A percentile compares a stretch with the other conserved stretches of the same genome.
These are phyloP conservation scores for Procavia capensis DNA, from an alignment of 2,113 vertebrate species.

Conservation along the genomic window DNA sequence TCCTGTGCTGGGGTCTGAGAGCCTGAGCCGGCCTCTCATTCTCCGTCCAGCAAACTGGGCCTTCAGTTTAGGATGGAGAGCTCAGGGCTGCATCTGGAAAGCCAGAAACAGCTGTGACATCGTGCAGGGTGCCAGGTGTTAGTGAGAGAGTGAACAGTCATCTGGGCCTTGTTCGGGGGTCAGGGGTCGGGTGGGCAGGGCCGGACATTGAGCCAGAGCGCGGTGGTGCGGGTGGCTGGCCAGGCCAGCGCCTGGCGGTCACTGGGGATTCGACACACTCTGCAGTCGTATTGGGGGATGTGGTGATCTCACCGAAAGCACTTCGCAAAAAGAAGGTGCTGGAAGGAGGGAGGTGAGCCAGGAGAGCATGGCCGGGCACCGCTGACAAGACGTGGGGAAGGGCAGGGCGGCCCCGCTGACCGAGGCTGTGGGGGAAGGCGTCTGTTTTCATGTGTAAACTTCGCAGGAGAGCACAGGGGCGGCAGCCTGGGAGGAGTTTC, in stretches of 20 bases:
- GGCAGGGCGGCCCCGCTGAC: too few species aligned
- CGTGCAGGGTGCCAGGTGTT: neutral
- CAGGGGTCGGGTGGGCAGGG: neutral
- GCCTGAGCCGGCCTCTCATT: rapidly evolving
- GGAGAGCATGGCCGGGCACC: neutral
- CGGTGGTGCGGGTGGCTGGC: too few species aligned
- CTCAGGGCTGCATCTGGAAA: neutral
- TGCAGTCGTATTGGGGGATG: neutral
- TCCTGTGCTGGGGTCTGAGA: neutral
- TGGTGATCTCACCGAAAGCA: too few species aligned
- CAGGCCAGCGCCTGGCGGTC: too few species aligned
- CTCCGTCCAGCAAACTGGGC: neutral
- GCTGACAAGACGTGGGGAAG: neutral
- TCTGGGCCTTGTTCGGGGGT: neutral
- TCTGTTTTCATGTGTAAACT: neutral
- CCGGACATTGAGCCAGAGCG: neutral
- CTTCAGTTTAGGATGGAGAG: neutral
- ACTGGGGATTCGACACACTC: neutral
- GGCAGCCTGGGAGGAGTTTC: neutral
- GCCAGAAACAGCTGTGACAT: neutral
- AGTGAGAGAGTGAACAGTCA: neutral
- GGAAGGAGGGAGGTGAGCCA: neutral
- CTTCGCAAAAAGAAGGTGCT: neutral
- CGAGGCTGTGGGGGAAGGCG: too few species aligned
- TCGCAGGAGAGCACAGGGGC: too few species aligned